A percentile compares a stretch with the other conserved stretches of the same genome.
Evolutionary conservation across 2,797 vertebrate species (phyloP).

Genomic region (Philypnodon macrostomus): DNA sequence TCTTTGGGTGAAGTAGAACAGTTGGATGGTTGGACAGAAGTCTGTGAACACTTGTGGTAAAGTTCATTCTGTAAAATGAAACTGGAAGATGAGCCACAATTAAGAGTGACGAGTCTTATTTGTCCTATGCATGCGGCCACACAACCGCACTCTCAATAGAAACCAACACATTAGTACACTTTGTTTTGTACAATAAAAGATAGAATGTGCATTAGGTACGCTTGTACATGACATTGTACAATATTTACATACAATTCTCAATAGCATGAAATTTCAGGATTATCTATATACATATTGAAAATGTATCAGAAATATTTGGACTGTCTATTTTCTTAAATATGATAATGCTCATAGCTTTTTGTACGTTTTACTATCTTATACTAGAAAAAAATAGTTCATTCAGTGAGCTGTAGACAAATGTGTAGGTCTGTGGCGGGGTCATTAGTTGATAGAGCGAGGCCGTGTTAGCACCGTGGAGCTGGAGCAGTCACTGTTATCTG

Average conservation of each 20-base stretch:
- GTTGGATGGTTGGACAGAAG: no score
- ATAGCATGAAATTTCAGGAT: slow-evolving; percentile 95
- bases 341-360: slow-evolving; percentile 73
- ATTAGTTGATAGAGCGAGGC: no score
- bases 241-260: slow-evolving; percentile 94
- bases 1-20: slow-evolving; percentile 11
- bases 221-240: slow-evolving; percentile 99
- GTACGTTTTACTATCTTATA: slow-evolving; percentile 80
- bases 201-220: slow-evolving; percentile 99
- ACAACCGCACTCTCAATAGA: slow-evolving; percentile 89
- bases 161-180: slow-evolving; percentile 96
- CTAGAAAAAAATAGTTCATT: slow-evolving; percentile 89
- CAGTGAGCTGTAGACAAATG: slow-evolving; percentile 89
- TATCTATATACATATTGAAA: slow-evolving; percentile 99
- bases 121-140: slow-evolving; percentile 84
- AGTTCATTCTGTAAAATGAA: slow-evolving; percentile 75
- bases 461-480: slow-evolving; percentile 66
- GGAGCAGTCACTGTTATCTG: slow-evolving; percentile 96
- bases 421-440: no score
- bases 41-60: slow-evolving; percentile 75
- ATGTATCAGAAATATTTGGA: slow-evolving; percentile 99
- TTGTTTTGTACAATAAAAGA: slow-evolving; percentile 98
- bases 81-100: no score
- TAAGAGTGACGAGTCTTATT: no score
- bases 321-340: slow-evolving; percentile 87